Base-by-base conservation (phyloP, 2,797 vertebrate genomes). In the Acanthis flammea region DNA sequence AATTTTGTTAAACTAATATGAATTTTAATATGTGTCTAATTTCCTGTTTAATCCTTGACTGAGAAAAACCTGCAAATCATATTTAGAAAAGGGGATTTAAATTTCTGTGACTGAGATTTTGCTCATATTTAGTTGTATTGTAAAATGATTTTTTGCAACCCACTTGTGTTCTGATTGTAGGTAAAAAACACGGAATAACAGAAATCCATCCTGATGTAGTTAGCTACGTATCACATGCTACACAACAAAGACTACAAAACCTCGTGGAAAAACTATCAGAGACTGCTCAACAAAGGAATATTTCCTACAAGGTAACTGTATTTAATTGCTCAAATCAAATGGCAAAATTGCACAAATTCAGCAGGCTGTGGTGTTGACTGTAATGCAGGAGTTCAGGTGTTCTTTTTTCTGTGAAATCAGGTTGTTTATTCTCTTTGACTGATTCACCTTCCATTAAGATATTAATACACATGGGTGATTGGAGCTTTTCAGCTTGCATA, bases 151-250 rank as follows among this genome's bases (percentile, higher is more conserved):
- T 74, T 86, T 78, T 63, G 47, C 60, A 63, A 44, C 19, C 47
- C 47, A 7, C 37, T 93, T 80, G 27, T 57, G 35, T 90, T 85
- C 45, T 82, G 44, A 45, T 55, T 22, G 11, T 96, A 99, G 99
- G 99, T 76, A 99, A 98, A 97, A 99, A 98, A 93, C 99, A 99
- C 13, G 99, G 99, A 48, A 98, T 99, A 94, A 98, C 98, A 13
- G 99, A 99, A 93, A 95, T 99, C 88, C 98, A 99, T 72, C 97
- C 98, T 9, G 99, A 99, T 22, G 99, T 99, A 83, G 98, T 99
- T 95, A 98, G 98, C 92, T 99, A 98, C 3, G 99, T 99, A 78
- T 99, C 99, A 14, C 98, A 99, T 4, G 99, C 99, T 47, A 98
- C 99, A 7, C 99, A 99, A 93, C 98, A 98, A 79, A 97, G 99